Evolutionary conservation across 1,140 invertebrate species (phyloP), one percentile per base, ranked within the genome.

Genomic region (Drosophila seguyi): DNA sequence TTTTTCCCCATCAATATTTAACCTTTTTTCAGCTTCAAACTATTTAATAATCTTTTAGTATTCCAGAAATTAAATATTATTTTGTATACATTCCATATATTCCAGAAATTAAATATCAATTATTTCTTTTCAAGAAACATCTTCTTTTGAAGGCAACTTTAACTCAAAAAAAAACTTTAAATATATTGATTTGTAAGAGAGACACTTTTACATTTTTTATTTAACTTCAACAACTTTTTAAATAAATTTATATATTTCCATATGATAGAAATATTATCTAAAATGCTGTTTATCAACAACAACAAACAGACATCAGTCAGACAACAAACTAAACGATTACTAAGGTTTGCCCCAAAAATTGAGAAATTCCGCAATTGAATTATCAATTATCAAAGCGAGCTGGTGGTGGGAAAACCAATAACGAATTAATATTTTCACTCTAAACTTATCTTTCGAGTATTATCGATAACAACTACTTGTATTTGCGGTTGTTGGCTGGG

Each of bases 331-430:
- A 2, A 42, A 34, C 16, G 14, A 45, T 47, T 20, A 36, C 60
- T 16, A 8, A n/a, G 25, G 8, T 16, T 25, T 10, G 10, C 22
- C n/a, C 13, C 11, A 25, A 44, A 71, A 62, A 62, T 20, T 65
- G 29, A 67, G 72, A 67, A 76, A 41, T 74, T 50, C 52, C 55
- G 4, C 38, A 67, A 66, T 41, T 44, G 20, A 45, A 65, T 76
- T 76, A 76, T 75, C 41, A 59, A 20, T 1, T 25, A 50, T n/a
- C 41, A 39, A 18, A 29, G 18, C 3, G 13, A 34, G 18, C 18
- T n/a, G n/a, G n/a, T 36, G 13, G 10, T 45, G 66, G 61, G 16
- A 69, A 50, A 36, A 36, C 61, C 66, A 36, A 44, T 22, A 18
- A 34, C 47, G 39, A 69, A 53, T 66, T 36, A 68, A 66, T 68